Evolutionary conservation across 2,888 invertebrate species (phyloP).

Genomic region (Perithous albicinctus): DNA sequence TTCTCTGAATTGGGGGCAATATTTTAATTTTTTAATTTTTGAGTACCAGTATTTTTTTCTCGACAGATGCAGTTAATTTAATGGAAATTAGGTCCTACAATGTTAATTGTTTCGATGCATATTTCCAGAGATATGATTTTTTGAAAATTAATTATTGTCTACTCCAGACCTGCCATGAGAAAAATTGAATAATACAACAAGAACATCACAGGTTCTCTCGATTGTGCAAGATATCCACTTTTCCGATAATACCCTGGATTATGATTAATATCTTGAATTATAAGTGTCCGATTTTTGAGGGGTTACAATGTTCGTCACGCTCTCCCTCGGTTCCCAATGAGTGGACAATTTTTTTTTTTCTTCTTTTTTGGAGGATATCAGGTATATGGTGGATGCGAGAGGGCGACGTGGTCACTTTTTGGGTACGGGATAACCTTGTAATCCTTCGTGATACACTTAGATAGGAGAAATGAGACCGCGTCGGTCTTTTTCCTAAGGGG

Average conservation of each 20-base stretch:
- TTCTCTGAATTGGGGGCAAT: too few relatives aligned
- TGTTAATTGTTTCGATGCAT: too few relatives aligned
- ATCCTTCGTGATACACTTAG: conserved; percentile 82
- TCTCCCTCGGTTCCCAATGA: conserved; percentile 54
- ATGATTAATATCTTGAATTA: conserved; percentile 63
- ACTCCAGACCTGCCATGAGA: not conserved
- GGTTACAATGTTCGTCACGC: not conserved
- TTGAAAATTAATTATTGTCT: not conserved
- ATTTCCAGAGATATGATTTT: too few relatives aligned
- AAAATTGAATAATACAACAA: conserved; percentile 3
- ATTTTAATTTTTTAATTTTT: too few relatives aligned
- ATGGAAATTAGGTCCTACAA: too few relatives aligned
- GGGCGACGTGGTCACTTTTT: conserved; percentile 78
- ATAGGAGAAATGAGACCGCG: conserved; percentile 73
- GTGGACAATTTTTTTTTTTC: conserved; percentile 61
- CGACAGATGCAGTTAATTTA: too few relatives aligned
- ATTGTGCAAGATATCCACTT: conserved; percentile 20
- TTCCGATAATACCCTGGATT: conserved; percentile 47
- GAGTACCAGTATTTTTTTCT: too few relatives aligned
- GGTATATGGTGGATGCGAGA: conserved; percentile 39
- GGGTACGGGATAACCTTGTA: conserved; percentile 78
- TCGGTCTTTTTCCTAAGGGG: conserved; percentile 65
- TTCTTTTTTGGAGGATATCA: conserved; percentile 38
- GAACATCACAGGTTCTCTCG: conserved; percentile 11
- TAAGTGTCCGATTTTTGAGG: conserved; percentile 53